These are phyloP conservation scores for Otis tarda DNA, from an alignment of 2,113 vertebrate genomes.

Conservation along the genomic window DNA sequence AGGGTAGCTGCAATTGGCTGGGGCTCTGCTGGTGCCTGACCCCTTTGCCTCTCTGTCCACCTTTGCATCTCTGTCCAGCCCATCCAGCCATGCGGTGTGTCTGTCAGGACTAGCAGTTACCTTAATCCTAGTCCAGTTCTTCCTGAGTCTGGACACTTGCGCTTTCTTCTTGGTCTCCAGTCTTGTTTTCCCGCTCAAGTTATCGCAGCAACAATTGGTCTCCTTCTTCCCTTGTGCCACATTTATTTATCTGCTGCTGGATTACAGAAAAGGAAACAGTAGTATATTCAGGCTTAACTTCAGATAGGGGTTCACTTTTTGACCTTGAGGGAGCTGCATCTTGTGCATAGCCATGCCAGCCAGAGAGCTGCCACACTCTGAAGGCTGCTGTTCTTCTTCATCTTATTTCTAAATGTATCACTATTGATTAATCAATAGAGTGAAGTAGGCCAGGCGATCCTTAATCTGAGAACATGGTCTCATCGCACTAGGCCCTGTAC, in stretches of 20 bases:
- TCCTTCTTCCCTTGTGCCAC: neutral
- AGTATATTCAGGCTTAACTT: neutral
- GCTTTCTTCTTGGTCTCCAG: neutral
- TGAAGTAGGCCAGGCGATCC: neutral
- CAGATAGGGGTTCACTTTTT: neutral
- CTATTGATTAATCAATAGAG: neutral
- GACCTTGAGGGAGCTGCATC: neutral
- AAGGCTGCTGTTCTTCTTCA: neutral
- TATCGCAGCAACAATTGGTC: neutral
- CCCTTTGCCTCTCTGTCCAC: neutral
- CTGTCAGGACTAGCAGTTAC: neutral
- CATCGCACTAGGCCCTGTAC: rapidly evolving
- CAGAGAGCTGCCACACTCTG: neutral
- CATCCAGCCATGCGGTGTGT: rapidly evolving
- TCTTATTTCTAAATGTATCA: neutral
- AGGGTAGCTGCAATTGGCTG: rapidly evolving
- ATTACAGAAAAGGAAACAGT: neutral
- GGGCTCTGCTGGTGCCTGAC: neutral
- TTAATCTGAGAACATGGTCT: neutral
- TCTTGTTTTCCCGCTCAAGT: neutral
- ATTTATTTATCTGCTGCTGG: neutral
- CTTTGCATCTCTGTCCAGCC: neutral
- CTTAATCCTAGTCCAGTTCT: neutral
- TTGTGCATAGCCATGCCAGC: rapidly evolving
- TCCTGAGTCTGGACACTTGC: neutral